phyloP scores from a whole-genome alignment of 2,888 invertebrate species.

The Timema podura region DNA sequence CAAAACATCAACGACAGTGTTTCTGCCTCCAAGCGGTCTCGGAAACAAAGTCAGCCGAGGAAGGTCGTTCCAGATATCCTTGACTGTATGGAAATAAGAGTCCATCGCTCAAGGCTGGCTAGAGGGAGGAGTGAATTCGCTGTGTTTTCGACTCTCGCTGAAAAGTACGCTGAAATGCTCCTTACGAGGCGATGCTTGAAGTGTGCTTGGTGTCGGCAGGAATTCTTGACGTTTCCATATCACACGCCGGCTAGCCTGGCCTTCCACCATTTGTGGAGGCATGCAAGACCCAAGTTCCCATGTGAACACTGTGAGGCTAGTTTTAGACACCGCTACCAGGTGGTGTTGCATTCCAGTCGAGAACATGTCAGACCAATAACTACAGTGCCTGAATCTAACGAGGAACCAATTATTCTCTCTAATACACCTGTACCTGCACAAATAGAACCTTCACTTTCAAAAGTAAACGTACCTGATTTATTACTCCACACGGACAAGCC shows the following conservation, averaged over 20 bases:
- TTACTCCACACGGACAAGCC: slow-evolving; percentile 21
- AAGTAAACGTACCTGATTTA: slow-evolving; percentile 29
- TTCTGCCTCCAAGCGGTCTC: slow-evolving; percentile 40
- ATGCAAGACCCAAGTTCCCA: slow-evolving; percentile 44
- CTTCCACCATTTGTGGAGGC: slow-evolving; percentile 52
- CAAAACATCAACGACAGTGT: slow-evolving; percentile 12
- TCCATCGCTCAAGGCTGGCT: slow-evolving; percentile 33
- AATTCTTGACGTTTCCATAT: slow-evolving; percentile 44
- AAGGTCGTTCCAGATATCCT: slow-evolving; percentile 42
- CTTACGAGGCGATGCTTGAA: slow-evolving; percentile 41
- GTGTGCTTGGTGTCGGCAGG: slow-evolving; percentile 43
- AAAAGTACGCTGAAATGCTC: slow-evolving; percentile 44
- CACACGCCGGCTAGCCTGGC: slow-evolving; percentile 47
- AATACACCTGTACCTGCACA: slow-evolving; percentile 27
- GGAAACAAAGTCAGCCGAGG: slow-evolving; percentile 52
- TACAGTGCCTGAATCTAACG: slow-evolving; percentile 29
- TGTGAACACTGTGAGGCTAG: slow-evolving; percentile 49
- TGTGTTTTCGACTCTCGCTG: slow-evolving; percentile 22
- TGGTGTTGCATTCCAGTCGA: slow-evolving; percentile 48
- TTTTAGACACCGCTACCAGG: slow-evolving; percentile 50
- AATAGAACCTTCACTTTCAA: slow-evolving; percentile 23
- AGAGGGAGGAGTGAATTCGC: too few relatives aligned
- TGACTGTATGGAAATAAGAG: slow-evolving; percentile 36
- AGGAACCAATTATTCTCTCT: slow-evolving; percentile 19
- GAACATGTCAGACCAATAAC: slow-evolving; percentile 40